phyloP scores from a whole-genome alignment of 2,888 invertebrate genomes.

The Chesias legatella region DNA sequence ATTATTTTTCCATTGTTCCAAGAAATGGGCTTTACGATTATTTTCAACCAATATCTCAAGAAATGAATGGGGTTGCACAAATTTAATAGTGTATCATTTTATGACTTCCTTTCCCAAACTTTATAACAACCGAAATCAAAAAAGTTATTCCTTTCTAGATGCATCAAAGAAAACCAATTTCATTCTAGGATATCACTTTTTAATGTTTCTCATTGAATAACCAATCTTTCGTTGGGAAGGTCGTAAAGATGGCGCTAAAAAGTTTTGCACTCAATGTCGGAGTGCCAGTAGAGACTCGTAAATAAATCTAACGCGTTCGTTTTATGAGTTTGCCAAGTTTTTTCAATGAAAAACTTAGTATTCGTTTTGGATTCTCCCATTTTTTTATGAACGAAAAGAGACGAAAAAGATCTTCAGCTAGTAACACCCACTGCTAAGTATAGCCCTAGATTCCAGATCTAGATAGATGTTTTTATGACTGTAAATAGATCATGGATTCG shows the following conservation, averaged over 20 bases:
- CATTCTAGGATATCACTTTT: conserved; percentile 21
- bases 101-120: background rate
- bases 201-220: conserved; percentile 41
- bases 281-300: conserved; percentile 38
- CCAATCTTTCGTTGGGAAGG: conserved; percentile 35
- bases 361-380: no score
- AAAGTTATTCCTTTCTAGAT: conserved; percentile 6
- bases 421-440: no score
- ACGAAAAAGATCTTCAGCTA: no score
- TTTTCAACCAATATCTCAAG: no score
- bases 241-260: conserved; percentile 56
- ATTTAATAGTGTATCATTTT: no score
- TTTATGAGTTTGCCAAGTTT: conserved; percentile 27
- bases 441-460: background rate
- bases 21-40: no score
- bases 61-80: no score
- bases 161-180: conserved; percentile 26
- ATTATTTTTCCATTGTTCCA: no score
- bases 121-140: background rate
- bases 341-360: background rate
- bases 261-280: conserved; percentile 50
- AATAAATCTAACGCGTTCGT: conserved; percentile 43
- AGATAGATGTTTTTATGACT: no score
- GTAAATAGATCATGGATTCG: no score
- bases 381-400: no score